Evolutionary conservation across 2,113 vertebrate species (phyloP).

Genomic region (Cercopithecus mona): DNA sequence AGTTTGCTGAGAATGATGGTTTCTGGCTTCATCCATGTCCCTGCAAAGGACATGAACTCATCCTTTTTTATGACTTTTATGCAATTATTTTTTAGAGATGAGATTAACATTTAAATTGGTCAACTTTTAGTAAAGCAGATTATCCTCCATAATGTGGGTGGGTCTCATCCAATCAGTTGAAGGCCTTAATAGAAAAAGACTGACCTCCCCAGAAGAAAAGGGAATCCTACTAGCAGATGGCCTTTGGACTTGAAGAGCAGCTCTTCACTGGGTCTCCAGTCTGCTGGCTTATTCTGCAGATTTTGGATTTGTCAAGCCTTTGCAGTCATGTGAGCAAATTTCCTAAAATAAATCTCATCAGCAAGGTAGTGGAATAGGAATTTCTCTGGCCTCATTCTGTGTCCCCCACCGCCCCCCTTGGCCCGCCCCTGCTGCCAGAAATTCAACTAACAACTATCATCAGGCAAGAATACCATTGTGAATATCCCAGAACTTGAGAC

Average conservation of each 20-base stretch:
- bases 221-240: background rate
- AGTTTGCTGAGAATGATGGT: too few species aligned
- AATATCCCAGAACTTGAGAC: background rate
- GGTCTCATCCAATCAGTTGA: background rate
- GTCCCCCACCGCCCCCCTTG: accelerated
- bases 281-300: too few species aligned
- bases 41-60: too few species aligned
- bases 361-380: background rate
- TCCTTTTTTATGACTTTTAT: background rate
- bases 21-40: too few species aligned
- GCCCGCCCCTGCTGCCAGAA: background rate
- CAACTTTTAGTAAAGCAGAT: background rate
- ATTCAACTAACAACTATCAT: background rate
- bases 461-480: background rate
- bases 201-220: background rate
- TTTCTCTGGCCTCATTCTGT: background rate
- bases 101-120: background rate
- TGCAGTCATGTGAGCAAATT: background rate
- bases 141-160: background rate
- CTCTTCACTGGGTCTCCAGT: background rate
- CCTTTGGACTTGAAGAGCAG: background rate
- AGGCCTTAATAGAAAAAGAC: background rate
- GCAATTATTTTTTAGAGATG: background rate
- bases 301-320: background rate
- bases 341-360: background rate